A percentile compares a stretch with the other conserved stretches of the same genome.
Conservation (phyloP, 2,797 vertebrate genomes). For the Odontamblyopus lacepedii region DNA sequence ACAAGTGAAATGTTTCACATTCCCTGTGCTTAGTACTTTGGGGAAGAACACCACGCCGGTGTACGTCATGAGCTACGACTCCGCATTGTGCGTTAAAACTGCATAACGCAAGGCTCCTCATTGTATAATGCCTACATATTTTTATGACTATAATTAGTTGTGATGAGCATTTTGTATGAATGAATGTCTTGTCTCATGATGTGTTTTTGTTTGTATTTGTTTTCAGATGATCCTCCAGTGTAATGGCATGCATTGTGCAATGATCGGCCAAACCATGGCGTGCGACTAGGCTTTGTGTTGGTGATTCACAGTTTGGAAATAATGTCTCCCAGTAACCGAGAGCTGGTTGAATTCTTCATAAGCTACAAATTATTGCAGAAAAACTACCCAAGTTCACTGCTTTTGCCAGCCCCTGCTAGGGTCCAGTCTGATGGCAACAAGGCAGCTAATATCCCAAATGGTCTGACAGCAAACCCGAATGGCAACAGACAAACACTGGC, state of each 20-base stretch:
- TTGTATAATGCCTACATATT: neutral
- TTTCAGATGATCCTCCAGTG: slow-evolving; percentile 35
- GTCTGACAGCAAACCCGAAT: slow-evolving; percentile 25
- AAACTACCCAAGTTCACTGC: slow-evolving; percentile 82
- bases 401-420: slow-evolving; percentile 57
- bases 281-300: slow-evolving; percentile 41
- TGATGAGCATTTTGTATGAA: neutral
- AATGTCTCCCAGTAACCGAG: slow-evolving; percentile 89
- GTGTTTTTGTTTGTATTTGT: neutral
- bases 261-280: slow-evolving; percentile 32
- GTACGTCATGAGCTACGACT: too few relatives aligned
- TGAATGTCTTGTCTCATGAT: neutral
- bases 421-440: slow-evolving; percentile 51
- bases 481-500: slow-evolving; percentile 14
- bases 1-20: too few relatives aligned
- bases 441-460: slow-evolving; percentile 32
- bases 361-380: slow-evolving; percentile 90
- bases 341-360: slow-evolving; percentile 92
- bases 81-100: too few relatives aligned
- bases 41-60: too few relatives aligned
- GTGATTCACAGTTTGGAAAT: slow-evolving; percentile 53
- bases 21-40: too few relatives aligned
- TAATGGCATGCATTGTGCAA: slow-evolving; percentile 27
- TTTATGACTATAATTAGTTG: neutral
- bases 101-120: too few relatives aligned